Evolutionary conservation across 2,888 invertebrate species (phyloP), one percentile per base, ranked within the genome.

Genomic region (Selenia dentaria): DNA sequence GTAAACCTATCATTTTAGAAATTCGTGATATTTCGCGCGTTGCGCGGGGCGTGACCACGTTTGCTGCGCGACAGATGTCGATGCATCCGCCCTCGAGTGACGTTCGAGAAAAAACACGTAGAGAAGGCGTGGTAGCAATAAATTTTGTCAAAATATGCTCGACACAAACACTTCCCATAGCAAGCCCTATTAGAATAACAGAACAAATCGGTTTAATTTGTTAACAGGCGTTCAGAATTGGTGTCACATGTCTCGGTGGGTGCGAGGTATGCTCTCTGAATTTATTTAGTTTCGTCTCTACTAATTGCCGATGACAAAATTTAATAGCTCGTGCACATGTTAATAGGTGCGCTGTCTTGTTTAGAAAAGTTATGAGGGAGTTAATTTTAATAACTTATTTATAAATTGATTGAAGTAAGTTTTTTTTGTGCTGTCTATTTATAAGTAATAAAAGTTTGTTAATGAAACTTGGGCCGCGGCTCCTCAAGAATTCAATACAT

Each of bases 61-160:
- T 70, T 74, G 73, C 70, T 70, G 74, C 67, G 63, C 83, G 83
- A 80, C 89, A 89, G 88, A 88, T 89, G 89, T 83, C 78, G 65
- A 61, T 62, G 75, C 79, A 78, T 84, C 87, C 84, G 80, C 83
- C 84, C 81, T 73, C 66, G 53, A 57, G 56, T 63, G 56, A 63
- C 67, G 60, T 60, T 57, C 66, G 62, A 59, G 63, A 67, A 78
- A 85, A 87, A 88, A 85, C 68, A 37, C 69, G 74, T 62, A 69
- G 53, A 70, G 80, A 69, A 88, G 91, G 91, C 90, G 91, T 87
- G 91, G 89, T 79, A 64, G 80, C 73, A 83, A 91, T 91, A 91
- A 91, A 91, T 91, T 86, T 87, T 77, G 88, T 90, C 91, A 90
- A 90, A 91, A 89, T 90, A 91, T 83, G 77, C 83, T 81, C 70